Conservation (phyloP, 1,140 invertebrate species). For the Trachymyrmex septentrionalis region DNA sequence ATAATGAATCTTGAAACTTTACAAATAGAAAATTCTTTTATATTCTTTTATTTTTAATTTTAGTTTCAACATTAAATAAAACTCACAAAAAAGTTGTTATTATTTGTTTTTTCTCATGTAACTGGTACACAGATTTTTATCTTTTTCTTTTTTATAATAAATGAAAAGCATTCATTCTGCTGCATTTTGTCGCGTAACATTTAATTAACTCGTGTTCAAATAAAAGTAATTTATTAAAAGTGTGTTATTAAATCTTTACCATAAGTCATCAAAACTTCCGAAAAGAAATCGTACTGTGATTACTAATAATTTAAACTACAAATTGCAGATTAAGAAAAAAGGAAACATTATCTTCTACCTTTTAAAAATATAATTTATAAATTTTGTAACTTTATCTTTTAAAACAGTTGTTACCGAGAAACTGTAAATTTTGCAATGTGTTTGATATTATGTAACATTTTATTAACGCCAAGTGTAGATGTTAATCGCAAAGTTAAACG, state of each 20-base stretch:
- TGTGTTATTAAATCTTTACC: no score
- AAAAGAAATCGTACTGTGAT: no score
- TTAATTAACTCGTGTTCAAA: no score
- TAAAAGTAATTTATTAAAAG: no score
- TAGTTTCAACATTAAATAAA: background rate
- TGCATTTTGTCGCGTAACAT: background rate
- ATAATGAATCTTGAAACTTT: background rate
- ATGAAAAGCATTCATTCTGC: background rate
- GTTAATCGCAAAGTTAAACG: slow-evolving; percentile 2
- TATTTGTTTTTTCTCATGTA: background rate
- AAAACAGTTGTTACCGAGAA: background rate
- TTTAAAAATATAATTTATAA: background rate
- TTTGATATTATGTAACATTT: background rate
- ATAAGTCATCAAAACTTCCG: no score
- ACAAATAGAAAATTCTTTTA: background rate
- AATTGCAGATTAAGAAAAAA: no score
- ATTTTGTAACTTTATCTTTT: background rate
- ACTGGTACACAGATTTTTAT: background rate
- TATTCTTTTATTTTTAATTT: background rate
- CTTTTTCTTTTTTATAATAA: background rate
- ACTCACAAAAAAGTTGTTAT: background rate
- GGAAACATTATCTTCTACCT: background rate
- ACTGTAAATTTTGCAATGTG: background rate
- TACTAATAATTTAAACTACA: no score
- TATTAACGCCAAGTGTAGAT: background rate